Conservation (phyloP, 1,140 invertebrate genomes). For the Drosophila lini region DNA sequence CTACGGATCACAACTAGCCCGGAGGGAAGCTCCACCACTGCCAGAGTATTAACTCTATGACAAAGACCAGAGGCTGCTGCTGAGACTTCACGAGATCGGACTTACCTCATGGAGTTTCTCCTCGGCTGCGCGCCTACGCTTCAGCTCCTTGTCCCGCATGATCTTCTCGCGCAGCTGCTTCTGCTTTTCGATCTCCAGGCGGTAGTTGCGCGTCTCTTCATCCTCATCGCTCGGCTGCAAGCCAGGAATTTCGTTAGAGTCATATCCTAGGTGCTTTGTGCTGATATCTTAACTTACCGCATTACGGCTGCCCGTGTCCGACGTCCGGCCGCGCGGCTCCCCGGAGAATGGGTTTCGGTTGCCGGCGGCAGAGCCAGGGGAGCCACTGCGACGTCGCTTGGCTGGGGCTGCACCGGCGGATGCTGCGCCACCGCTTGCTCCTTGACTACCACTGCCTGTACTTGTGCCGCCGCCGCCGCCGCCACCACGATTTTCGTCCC, state of each 20-base stretch:
- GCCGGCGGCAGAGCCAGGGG: slow-evolving; percentile 33
- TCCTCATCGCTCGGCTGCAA: slow-evolving; percentile 86
- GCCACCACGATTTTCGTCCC: slow-evolving; percentile 61
- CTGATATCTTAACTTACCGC: slow-evolving; percentile 45
- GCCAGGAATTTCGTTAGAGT: not conserved
- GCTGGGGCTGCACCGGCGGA: slow-evolving; percentile 30
- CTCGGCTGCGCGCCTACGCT: slow-evolving; percentile 86
- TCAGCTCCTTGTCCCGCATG: slow-evolving; percentile 87
- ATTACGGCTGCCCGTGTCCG: slow-evolving; percentile 54
- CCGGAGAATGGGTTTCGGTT: slow-evolving; percentile 65
- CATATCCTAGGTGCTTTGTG: rapidly evolving
- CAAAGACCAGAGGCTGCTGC: not conserved
- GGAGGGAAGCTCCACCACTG: not conserved
- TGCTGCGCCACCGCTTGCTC: slow-evolving; percentile 15
- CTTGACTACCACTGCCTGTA: slow-evolving; percentile 15
- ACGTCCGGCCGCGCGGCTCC: slow-evolving; percentile 53
- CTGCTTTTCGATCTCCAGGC: slow-evolving; percentile 88
- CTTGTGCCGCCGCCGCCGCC: slow-evolving; percentile 2
- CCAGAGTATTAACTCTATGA: not conserved
- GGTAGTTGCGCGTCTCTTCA: slow-evolving; percentile 87
- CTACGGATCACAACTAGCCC: not conserved
- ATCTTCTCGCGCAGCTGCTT: slow-evolving; percentile 87
- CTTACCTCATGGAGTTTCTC: slow-evolving; percentile 81
- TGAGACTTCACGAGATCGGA: not conserved
- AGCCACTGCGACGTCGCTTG: slow-evolving; percentile 78